phyloP scores from a whole-genome alignment of 1,140 invertebrate genomes.

The Bemisia tabaci region DNA sequence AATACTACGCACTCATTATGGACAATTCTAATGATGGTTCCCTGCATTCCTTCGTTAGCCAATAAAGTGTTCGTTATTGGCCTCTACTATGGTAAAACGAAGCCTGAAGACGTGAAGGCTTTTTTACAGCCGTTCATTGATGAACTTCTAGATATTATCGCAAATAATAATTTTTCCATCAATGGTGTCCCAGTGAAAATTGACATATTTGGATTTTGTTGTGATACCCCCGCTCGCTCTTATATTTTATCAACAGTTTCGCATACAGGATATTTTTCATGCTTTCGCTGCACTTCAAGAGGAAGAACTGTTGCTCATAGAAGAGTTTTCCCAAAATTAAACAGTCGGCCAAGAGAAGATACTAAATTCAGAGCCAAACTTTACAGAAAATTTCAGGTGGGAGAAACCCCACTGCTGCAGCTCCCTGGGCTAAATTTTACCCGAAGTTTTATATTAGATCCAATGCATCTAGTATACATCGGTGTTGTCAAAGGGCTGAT shows the following conservation, averaged over 20 bases:
- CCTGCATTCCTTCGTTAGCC: constrained; percentile 8
- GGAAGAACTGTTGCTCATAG: constrained; percentile 20
- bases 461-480: constrained; percentile 31
- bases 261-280: constrained; percentile 21
- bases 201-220: constrained; percentile 18
- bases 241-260: constrained; percentile 21
- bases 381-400: constrained; percentile 27
- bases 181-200: constrained; percentile 12
- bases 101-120: constrained; percentile 15
- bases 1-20: constrained; percentile 17
- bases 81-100: constrained; percentile 20
- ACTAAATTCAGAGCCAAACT: constrained; percentile 18
- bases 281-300: constrained; percentile 21
- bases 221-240: constrained; percentile 22
- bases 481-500: constrained; percentile 30
- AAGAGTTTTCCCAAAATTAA: constrained; percentile 20
- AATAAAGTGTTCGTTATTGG: constrained; percentile 17
- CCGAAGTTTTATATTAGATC: constrained; percentile 27
- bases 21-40: constrained; percentile 19
- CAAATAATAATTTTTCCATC: constrained; percentile 12
- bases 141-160: constrained; percentile 15
- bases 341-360: constrained; percentile 19
- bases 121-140: constrained; percentile 21
- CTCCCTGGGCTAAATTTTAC: constrained; percentile 26
- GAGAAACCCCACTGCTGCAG: constrained; percentile 21